Evolutionary conservation across 1,140 invertebrate genomes (phyloP).

Genomic region (Zaprionus kolodkinae): DNA sequence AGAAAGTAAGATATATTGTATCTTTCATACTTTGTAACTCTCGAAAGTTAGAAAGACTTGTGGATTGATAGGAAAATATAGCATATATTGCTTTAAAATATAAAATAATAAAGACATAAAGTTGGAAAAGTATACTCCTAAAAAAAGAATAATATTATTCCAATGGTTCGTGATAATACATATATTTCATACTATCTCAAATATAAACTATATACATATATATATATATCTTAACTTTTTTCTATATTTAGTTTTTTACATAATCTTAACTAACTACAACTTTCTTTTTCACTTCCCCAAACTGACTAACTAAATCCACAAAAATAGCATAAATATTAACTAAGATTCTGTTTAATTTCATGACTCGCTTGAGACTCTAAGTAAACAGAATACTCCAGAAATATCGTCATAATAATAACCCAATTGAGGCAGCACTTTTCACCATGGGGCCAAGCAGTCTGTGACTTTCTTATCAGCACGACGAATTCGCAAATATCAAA

Average conservation of each 20-base stretch:
- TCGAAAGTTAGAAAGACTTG: no score
- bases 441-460: constrained; percentile 55
- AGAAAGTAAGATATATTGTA: no score
- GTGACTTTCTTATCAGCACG: constrained; percentile 24
- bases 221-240: no score
- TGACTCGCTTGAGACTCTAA: constrained; percentile 2
- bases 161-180: no score
- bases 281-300: not conserved
- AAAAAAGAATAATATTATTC: no score
- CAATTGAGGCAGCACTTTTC: not conserved
- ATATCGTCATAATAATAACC: constrained; percentile 2
- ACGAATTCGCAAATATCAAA: not conserved
- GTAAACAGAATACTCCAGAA: constrained; percentile 42
- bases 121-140: not conserved
- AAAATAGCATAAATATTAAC: not conserved
- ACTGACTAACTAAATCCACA: constrained; percentile 10
- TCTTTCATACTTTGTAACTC: no score
- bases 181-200: no score
- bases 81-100: not conserved
- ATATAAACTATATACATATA: no score
- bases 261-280: no score
- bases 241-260: no score
- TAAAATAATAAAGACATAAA: not conserved
- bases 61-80: no score
- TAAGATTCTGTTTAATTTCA: constrained; percentile 9